Evolutionary conservation across 2,113 vertebrate species (phyloP).

Genomic region (Megaleporinus macrocephalus): DNA sequence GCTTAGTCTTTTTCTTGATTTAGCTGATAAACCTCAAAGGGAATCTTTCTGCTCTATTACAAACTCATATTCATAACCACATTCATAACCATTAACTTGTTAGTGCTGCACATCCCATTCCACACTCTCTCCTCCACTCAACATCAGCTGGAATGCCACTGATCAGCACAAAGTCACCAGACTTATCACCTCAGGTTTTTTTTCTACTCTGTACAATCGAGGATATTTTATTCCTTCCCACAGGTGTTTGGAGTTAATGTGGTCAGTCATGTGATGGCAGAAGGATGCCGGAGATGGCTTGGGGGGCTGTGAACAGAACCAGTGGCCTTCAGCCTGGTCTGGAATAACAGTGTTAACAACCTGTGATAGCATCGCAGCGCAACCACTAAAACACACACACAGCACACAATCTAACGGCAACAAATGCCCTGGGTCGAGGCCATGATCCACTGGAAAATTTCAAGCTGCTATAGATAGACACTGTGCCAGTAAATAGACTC

Average conservation of each 20-base stretch:
- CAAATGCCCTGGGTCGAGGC: conserved; percentile 37
- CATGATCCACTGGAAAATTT: background rate
- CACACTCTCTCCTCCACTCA: background rate
- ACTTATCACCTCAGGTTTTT: conserved; percentile 67
- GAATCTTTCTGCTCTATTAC: conserved; percentile 11
- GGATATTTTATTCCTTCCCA: conserved; percentile 66
- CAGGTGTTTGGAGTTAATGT: conserved; percentile 69
- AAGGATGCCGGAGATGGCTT: conserved; percentile 59
- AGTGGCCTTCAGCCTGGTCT: conserved; percentile 63
- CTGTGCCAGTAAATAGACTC: background rate
- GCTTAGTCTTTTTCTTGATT: background rate
- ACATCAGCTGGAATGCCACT: conserved; percentile 51
- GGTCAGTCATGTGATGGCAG: conserved; percentile 61
- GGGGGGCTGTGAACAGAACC: conserved; percentile 59
- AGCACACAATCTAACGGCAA: conserved; percentile 41
- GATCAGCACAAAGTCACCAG: conserved; percentile 69
- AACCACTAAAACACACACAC: conserved; percentile 47
- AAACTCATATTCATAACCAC: conserved; percentile 25
- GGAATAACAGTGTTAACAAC: conserved; percentile 74
- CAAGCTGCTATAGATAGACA: background rate
- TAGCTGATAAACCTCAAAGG: background rate
- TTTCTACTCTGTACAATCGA: conserved; percentile 36
- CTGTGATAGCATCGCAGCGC: conserved; percentile 53
- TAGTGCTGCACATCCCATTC: conserved; percentile 13
- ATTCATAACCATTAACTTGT: conserved; percentile 44